Evolutionary conservation across 2,113 vertebrate species (phyloP).

Genomic region (Ammospiza caudacuta): DNA sequence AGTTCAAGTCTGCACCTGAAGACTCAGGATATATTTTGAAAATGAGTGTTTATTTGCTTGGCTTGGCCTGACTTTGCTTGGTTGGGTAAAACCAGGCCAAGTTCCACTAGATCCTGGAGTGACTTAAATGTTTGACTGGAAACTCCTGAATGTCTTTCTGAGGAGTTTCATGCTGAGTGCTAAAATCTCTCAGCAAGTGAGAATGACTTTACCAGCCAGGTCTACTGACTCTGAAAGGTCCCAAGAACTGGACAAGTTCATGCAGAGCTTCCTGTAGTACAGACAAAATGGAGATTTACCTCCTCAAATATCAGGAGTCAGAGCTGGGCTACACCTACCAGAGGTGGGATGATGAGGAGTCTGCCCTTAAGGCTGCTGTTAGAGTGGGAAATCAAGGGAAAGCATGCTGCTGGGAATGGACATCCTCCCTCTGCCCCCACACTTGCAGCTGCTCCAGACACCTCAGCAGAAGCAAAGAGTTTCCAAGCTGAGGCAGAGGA

Average conservation of each 20-base stretch:
- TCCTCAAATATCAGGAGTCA: background rate
- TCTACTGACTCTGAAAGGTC: background rate
- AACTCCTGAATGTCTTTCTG: background rate
- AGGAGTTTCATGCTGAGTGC: background rate
- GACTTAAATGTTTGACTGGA: background rate
- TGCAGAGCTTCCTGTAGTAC: background rate
- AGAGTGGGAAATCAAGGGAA: background rate
- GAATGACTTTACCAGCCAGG: background rate
- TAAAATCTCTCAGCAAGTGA: background rate
- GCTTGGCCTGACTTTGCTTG: background rate
- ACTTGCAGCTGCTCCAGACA: background rate
- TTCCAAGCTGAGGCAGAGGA: background rate
- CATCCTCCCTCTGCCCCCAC: background rate
- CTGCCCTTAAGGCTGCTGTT: background rate
- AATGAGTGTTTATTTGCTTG: slow-evolving; percentile 19
- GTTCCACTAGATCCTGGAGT: background rate
- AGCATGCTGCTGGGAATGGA: background rate
- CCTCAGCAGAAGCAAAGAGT: background rate
- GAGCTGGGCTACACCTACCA: background rate
- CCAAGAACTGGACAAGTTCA: background rate
- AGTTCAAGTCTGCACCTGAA: background rate
- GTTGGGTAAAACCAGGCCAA: background rate
- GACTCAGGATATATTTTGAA: background rate
- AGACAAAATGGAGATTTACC: background rate
- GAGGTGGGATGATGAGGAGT: background rate